Evolutionary conservation across 2,113 vertebrate genomes (phyloP).

Genomic region (Eptatretus burgeri): DNA sequence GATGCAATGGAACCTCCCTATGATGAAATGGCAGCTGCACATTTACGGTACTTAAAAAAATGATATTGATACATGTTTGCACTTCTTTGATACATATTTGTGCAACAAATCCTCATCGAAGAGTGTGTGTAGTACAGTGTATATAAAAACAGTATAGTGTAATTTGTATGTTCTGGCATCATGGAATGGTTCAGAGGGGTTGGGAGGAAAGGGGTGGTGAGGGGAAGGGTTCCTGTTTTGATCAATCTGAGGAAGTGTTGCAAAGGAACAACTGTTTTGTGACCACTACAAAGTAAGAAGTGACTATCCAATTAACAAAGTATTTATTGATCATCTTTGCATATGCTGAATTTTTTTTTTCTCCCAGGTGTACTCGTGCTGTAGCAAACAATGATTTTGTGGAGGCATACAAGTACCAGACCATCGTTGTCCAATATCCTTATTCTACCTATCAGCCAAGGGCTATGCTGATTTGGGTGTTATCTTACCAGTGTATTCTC

Average conservation of each 20-base stretch:
- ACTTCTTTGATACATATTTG: too few species aligned
- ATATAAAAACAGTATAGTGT: slow-evolving; percentile 1
- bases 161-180: background rate
- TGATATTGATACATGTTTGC: too few species aligned
- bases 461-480: background rate
- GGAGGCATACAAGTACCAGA: slow-evolving; percentile 87
- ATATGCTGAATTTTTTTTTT: slow-evolving; percentile 7
- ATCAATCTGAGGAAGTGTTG: background rate
- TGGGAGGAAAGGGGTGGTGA: too few species aligned
- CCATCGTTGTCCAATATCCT: slow-evolving; percentile 95
- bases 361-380: slow-evolving; percentile 46
- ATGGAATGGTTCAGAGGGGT: background rate
- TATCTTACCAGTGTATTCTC: background rate
- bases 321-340: background rate
- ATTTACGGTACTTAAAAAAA: slow-evolving; percentile 34
- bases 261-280: background rate
- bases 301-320: background rate
- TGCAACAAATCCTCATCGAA: too few species aligned
- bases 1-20: slow-evolving; percentile 69
- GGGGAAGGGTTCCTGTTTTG: background rate
- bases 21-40: slow-evolving; percentile 87
- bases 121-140: too few species aligned
- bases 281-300: background rate
- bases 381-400: slow-evolving; percentile 79
- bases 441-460: slow-evolving; percentile 11